phyloP scores from a whole-genome alignment of 2,888 invertebrate genomes.

The Pardosa pseudoannulata region DNA sequence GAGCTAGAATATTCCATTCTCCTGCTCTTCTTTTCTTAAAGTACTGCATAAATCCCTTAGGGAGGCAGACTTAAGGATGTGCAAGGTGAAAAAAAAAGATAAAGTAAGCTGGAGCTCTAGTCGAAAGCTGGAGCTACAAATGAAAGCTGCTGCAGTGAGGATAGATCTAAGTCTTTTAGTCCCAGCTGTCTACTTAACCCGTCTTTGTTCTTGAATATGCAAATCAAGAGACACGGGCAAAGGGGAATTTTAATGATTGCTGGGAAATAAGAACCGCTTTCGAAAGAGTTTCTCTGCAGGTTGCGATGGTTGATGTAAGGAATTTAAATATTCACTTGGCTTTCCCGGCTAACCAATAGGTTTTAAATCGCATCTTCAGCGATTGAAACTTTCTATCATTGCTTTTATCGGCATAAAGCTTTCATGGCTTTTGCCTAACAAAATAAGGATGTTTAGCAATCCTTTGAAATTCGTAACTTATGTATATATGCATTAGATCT shows the following conservation, averaged over 20 bases:
- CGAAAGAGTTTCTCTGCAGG: constrained; percentile 55
- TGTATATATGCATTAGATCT: background rate
- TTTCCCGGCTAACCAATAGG: constrained; percentile 66
- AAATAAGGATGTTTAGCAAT: constrained; percentile 1
- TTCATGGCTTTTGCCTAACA: constrained; percentile 18
- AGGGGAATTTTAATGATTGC: constrained; percentile 71
- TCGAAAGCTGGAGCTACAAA: constrained; percentile 63
- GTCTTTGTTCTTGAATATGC: constrained; percentile 71
- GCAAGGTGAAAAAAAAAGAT: constrained; percentile 39
- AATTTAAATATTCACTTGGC: constrained; percentile 70
- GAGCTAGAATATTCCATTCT: constrained; percentile 67
- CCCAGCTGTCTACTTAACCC: constrained; percentile 71
- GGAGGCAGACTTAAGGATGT: constrained; percentile 41
- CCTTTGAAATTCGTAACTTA: background rate
- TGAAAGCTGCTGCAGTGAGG: constrained; percentile 67
- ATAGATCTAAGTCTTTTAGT: constrained; percentile 65
- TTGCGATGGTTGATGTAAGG: constrained; percentile 62
- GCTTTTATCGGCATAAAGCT: constrained; percentile 43
- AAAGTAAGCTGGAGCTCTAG: constrained; percentile 48
- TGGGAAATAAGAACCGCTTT: constrained; percentile 67
- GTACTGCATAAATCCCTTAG: constrained; percentile 67
- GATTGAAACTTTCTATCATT: constrained; percentile 66
- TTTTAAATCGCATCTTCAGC: constrained; percentile 66
- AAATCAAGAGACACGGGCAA: constrained; percentile 66
- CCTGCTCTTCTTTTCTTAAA: constrained; percentile 57